phyloP scores from a whole-genome alignment of 2,113 vertebrate species.

The Syrrhaptes paradoxus region DNA sequence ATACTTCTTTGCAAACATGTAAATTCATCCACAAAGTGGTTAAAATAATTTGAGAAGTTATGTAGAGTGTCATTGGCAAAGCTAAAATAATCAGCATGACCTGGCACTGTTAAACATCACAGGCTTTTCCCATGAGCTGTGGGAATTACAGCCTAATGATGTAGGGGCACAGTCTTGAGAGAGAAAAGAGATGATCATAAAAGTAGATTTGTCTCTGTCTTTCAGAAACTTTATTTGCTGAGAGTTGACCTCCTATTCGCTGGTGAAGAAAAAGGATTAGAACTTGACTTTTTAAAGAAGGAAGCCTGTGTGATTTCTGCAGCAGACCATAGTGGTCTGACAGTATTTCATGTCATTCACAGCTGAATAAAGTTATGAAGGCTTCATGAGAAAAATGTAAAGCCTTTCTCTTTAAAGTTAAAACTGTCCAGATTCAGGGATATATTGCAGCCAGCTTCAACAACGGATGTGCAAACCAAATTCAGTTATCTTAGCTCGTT shows the following conservation, averaged over 20 bases:
- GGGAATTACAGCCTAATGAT: background rate
- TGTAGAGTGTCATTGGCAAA: background rate
- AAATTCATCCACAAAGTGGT: background rate
- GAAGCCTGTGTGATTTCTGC: background rate
- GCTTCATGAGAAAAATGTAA: constrained; percentile 1
- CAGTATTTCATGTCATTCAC: background rate
- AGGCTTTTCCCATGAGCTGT: background rate
- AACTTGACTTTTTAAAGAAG: background rate
- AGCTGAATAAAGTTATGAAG: constrained; percentile 1
- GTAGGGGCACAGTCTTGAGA: background rate
- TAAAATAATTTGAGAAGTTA: background rate
- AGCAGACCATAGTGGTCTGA: background rate
- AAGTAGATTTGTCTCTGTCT: background rate
- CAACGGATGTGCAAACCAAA: constrained; percentile 20
- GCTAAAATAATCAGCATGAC: background rate
- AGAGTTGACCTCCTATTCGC: background rate
- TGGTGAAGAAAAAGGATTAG: background rate
- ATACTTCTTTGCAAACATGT: background rate
- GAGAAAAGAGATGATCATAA: background rate
- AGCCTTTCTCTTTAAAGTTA: background rate
- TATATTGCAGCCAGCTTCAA: background rate
- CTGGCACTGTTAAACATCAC: background rate
- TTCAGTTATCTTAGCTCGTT: constrained; percentile 5
- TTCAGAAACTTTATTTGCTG: background rate
- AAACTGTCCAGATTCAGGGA: background rate